A percentile compares a stretch with the other conserved stretches of the same genome.
These are phyloP conservation scores for Lucinisca nassula DNA, from an alignment of 2,888 invertebrate genomes.

Conservation along the genomic window DNA sequence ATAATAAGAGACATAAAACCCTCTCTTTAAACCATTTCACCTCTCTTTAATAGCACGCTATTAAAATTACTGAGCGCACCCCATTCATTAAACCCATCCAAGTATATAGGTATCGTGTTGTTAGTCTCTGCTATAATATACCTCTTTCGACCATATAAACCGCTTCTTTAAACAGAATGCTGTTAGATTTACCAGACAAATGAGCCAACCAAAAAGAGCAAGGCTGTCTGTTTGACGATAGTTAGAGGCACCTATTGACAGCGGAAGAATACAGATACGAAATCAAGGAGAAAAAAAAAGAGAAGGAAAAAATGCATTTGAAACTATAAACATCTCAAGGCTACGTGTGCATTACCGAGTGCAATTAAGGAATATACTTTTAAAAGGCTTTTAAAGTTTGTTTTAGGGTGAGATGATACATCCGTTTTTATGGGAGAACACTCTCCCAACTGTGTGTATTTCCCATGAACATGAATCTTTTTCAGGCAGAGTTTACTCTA, in stretches of 20 bases:
- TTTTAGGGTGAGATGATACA: no score
- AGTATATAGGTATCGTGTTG: conserved; percentile 21
- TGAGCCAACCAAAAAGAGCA: not conserved
- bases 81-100: conserved; percentile 20
- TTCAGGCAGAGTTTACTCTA: no score
- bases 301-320: not conserved
- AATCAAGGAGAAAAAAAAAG: not conserved
- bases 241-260: not conserved
- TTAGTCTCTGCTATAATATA: not conserved
- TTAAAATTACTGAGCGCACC: not conserved
- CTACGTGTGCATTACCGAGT: not conserved
- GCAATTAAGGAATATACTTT: not conserved
- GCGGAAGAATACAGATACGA: not conserved
- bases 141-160: not conserved
- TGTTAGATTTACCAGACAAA: not conserved
- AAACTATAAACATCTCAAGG: not conserved
- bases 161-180: not conserved
- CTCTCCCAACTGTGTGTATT: no score
- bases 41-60: conserved; percentile 8
- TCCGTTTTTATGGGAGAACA: no score
- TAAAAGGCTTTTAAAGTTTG: not conserved
- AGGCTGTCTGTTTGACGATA: not conserved
- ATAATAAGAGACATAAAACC: conserved; percentile 5
- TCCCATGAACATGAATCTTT: no score
- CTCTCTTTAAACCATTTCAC: conserved; percentile 11